A percentile compares a stretch with the other conserved stretches of the same genome.
phyloP scores from a whole-genome alignment of 2,113 vertebrate species.

The Danionella cerebrum region DNA sequence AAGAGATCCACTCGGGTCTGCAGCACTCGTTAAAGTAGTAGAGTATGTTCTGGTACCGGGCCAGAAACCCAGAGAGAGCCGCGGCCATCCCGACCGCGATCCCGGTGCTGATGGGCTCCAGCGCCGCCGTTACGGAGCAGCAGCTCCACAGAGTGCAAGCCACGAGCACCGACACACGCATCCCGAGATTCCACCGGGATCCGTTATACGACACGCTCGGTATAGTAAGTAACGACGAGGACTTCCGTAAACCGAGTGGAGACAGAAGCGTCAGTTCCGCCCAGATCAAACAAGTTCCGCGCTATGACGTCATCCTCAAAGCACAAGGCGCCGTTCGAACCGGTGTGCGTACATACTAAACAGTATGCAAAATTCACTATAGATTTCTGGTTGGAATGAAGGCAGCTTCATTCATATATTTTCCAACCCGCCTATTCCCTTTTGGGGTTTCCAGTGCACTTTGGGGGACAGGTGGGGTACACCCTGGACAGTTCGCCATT shows the following conservation, averaged over 20 bases:
- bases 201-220: background rate
- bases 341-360: no score
- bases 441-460: no score
- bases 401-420: no score
- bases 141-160: slow-evolving; percentile 31
- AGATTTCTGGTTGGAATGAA: no score
- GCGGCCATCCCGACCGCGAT: slow-evolving; percentile 68
- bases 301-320: background rate
- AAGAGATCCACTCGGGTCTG: slow-evolving; percentile 62
- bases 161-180: background rate
- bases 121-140: slow-evolving; percentile 31
- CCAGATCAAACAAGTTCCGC: background rate
- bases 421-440: no score
- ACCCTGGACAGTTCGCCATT: no score
- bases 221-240: background rate
- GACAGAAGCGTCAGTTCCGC: background rate
- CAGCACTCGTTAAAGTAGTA: slow-evolving; percentile 67
- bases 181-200: background rate
- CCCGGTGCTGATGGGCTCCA: slow-evolving; percentile 66
- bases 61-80: slow-evolving; percentile 62
- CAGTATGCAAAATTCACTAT: no score
- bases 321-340: no score
- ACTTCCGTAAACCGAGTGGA: background rate
- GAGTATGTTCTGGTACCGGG: slow-evolving; percentile 57
- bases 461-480: no score